Percentiles rank a stretch among this genome's conserved stretches.
phyloP scores from a whole-genome alignment of 2,888 invertebrate species.

The Pammene aurita region DNA sequence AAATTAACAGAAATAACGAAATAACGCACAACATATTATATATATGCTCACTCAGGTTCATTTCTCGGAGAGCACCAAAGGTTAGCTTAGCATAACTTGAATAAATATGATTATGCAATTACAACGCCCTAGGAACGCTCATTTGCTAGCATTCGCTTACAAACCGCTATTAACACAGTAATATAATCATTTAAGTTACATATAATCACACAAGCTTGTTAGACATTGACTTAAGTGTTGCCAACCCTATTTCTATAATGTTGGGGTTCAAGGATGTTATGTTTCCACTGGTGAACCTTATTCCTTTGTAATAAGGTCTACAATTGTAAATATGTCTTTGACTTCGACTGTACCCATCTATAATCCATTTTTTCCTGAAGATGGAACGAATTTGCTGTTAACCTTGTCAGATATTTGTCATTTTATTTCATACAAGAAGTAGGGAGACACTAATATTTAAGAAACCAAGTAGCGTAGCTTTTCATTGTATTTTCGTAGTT shows the following conservation, averaged over 20 bases:
- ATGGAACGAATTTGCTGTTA: too few relatives aligned
- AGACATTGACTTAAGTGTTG: not conserved
- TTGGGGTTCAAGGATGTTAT: too few relatives aligned
- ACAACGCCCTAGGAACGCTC: conserved; percentile 22
- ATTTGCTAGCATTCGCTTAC: conserved; percentile 28
- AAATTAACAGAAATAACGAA: not conserved
- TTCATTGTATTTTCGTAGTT: not conserved
- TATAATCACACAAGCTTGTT: conserved; percentile 12
- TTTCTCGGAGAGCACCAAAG: conserved; percentile 20
- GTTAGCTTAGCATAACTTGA: conserved; percentile 34
- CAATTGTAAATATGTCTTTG: too few relatives aligned
- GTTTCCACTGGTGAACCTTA: too few relatives aligned
- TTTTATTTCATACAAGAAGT: too few relatives aligned
- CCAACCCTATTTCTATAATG: too few relatives aligned
- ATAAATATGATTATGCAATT: conserved; percentile 17
- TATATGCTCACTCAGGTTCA: conserved; percentile 1
- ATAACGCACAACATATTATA: not conserved
- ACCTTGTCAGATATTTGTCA: too few relatives aligned
- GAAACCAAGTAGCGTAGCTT: too few relatives aligned
- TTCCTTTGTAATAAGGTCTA: too few relatives aligned
- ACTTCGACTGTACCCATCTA: too few relatives aligned
- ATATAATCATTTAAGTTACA: conserved; percentile 1
- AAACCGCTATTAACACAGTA: conserved; percentile 21
- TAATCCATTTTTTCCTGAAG: too few relatives aligned
- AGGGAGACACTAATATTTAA: too few relatives aligned